Percentiles rank a stretch among this genome's conserved stretches.
Evolutionary conservation across 35 echinoderm and acorn worm species (phyloP).

Genomic region (Strongylocentrotus purpuratus): DNA sequence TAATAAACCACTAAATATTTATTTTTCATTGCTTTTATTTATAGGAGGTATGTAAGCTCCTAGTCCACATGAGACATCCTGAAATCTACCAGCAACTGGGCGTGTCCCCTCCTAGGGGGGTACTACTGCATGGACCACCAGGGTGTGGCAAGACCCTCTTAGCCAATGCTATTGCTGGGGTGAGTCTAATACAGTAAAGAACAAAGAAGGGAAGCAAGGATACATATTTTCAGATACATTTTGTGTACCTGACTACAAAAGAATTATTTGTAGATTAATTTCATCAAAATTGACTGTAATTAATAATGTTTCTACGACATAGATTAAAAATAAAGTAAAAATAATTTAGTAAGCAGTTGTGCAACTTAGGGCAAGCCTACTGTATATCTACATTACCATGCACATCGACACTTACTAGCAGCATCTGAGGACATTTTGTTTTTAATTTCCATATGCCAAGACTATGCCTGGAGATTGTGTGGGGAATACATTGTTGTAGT

Average conservation of each 20-base stretch:
- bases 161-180: conserved; percentile 95
- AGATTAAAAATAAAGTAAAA: too few species aligned
- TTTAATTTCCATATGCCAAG: too few species aligned
- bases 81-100: conserved; percentile 94
- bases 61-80: conserved; percentile 92
- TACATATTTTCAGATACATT: neutral
- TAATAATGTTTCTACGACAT: too few species aligned
- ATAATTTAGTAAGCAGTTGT: too few species aligned
- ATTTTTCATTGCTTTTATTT: neutral
- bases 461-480: too few species aligned
- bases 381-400: too few species aligned
- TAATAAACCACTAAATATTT: neutral
- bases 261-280: too few species aligned
- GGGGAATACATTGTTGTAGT: too few species aligned
- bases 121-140: conserved; percentile 94
- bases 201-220: neutral
- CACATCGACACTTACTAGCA: too few species aligned
- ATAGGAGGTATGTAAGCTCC: conserved; percentile 91
- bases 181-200: conserved; percentile 45
- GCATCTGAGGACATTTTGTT: too few species aligned
- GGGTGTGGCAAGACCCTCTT: conserved; percentile 97
- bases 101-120: conserved; percentile 85
- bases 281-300: too few species aligned
- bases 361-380: too few species aligned
- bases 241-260: neutral